These are phyloP conservation scores for Astropecten irregularis DNA, from an alignment of 53 echinoderm and acorn worm genomes.

Conservation along the genomic window DNA sequence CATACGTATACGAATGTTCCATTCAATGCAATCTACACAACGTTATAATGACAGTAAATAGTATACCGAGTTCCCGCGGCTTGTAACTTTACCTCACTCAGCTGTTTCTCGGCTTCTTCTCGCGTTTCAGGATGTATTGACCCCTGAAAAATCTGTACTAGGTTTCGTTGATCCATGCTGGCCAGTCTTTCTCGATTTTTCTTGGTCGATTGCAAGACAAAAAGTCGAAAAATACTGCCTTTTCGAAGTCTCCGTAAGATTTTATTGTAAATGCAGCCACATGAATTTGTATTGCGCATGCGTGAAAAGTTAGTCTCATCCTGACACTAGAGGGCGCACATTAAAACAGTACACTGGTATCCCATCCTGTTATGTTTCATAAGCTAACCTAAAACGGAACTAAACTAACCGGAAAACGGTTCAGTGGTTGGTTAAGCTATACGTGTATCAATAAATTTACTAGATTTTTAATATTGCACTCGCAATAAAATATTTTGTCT, in stretches of 20 bases:
- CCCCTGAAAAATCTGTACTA: conserved; percentile 89
- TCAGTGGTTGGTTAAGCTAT: too few species aligned
- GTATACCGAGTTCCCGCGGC: too few species aligned
- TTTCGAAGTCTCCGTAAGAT: not conserved
- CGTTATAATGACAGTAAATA: too few species aligned
- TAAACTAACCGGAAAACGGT: too few species aligned
- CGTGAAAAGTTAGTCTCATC: not conserved
- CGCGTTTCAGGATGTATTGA: conserved; percentile 94
- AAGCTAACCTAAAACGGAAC: too few species aligned
- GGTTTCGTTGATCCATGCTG: conserved; percentile 83
- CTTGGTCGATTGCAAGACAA: not conserved
- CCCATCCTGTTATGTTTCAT: too few species aligned
- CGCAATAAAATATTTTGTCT: too few species aligned
- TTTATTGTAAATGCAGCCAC: conserved; percentile 43
- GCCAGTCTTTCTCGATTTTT: not conserved
- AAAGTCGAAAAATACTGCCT: not conserved
- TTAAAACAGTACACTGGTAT: too few species aligned
- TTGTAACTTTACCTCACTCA: conserved; percentile 91
- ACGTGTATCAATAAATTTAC: too few species aligned
- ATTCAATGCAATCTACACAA: too few species aligned
- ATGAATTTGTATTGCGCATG: conserved; percentile 29
- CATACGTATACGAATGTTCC: too few species aligned
- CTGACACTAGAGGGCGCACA: conserved; percentile 2
- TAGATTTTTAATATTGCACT: too few species aligned
- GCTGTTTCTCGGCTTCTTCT: conserved; percentile 89